Evolutionary conservation across 64 coral and sea anemone species (phyloP).

Genomic region (Stylophora pistillata): DNA sequence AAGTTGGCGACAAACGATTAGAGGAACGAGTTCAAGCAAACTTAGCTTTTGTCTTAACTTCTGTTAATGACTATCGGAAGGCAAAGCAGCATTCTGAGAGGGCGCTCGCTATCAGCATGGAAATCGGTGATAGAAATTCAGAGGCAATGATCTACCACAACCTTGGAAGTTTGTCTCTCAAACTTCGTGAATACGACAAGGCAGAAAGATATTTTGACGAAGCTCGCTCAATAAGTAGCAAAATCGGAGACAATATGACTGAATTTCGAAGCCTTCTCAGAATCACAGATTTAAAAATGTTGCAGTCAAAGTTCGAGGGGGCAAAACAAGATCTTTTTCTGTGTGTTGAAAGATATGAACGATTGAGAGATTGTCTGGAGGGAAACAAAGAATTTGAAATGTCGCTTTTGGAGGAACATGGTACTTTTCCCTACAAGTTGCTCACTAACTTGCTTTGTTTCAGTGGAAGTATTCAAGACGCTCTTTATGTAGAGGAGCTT

Average conservation of each 20-base stretch:
- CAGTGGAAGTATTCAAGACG: not conserved
- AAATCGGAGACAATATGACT: not conserved
- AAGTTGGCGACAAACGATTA: not conserved
- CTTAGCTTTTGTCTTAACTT: not conserved
- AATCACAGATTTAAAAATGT: not conserved
- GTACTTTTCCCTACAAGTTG: not conserved
- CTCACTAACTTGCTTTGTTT: not conserved
- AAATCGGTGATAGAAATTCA: not conserved
- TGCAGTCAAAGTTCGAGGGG: not conserved
- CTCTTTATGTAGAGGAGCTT: not conserved
- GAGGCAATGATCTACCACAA: not conserved
- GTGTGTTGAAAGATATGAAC: not conserved
- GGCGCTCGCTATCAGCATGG: not conserved
- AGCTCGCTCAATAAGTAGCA: not conserved
- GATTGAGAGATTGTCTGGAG: not conserved
- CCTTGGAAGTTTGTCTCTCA: not conserved
- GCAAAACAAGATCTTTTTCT: not conserved
- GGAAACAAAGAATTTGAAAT: not conserved
- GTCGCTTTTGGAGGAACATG: not conserved
- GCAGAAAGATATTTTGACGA: not conserved
- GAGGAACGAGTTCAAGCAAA: not conserved
- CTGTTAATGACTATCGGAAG: not conserved
- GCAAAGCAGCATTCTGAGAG: not conserved
- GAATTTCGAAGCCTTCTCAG: not conserved
- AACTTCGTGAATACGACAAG: not conserved